These are phyloP conservation scores for Nothocercus nigrocapillus DNA, from an alignment of 2,113 vertebrate species.

Conservation along the genomic window DNA sequence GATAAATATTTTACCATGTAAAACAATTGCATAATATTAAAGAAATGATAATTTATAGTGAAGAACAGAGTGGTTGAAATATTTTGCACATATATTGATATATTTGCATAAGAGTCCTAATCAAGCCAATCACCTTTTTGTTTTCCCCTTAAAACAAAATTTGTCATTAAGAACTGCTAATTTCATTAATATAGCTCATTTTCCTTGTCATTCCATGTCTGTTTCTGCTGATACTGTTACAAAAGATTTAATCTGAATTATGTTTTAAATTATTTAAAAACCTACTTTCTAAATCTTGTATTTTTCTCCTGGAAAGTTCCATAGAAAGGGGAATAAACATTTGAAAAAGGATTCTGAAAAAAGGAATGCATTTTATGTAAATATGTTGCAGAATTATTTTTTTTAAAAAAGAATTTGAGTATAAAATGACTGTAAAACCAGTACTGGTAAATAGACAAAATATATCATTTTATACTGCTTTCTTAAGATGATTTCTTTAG, in stretches of 20 bases:
- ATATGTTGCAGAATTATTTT: neutral
- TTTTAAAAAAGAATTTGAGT: neutral
- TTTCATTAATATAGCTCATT: constrained; percentile 41
- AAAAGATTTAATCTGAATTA: constrained; percentile 28
- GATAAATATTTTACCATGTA: neutral
- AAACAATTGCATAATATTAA: neutral
- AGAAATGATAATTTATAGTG: neutral
- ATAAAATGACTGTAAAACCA: neutral
- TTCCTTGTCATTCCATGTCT: constrained; percentile 9
- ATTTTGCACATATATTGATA: neutral
- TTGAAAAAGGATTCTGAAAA: constrained; percentile 11
- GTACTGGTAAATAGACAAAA: neutral
- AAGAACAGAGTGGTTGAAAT: neutral
- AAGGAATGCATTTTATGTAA: neutral
- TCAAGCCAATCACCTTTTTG: neutral
- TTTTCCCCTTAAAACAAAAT: neutral
- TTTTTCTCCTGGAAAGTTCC: neutral
- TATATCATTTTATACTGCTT: neutral
- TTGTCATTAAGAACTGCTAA: constrained; percentile 25
- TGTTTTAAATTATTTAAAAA: constrained; percentile 4
- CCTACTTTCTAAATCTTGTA: neutral
- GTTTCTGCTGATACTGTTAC: constrained; percentile 35
- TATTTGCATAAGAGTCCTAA: neutral
- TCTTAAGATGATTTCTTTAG: constrained; percentile 17
- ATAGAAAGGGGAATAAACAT: neutral